Evolutionary conservation across 2,888 invertebrate genomes (phyloP).

Genomic region (Miltochrista miniata): DNA sequence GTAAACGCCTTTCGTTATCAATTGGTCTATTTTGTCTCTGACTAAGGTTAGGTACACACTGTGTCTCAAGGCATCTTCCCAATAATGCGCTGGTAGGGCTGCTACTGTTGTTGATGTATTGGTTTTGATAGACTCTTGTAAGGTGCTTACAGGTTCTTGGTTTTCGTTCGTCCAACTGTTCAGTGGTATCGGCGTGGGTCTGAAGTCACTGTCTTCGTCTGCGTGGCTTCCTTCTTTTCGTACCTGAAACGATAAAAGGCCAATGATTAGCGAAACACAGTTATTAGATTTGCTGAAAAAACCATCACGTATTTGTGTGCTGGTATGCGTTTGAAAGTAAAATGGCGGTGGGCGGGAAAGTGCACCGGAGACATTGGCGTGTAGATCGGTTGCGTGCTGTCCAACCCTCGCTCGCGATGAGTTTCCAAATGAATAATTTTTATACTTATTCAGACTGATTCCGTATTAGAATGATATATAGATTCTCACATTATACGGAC

Average conservation of each 20-base stretch:
- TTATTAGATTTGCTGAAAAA: constrained; percentile 41
- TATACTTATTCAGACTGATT: constrained; percentile 31
- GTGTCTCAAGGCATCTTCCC: constrained; percentile 88
- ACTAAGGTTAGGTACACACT: constrained; percentile 86
- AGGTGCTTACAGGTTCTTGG: constrained; percentile 47
- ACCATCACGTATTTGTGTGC: constrained; percentile 50
- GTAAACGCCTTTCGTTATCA: constrained; percentile 66
- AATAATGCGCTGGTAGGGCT: constrained; percentile 74
- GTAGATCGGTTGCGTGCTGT: constrained; percentile 61
- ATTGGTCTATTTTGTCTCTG: constrained; percentile 80
- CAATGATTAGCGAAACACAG: constrained; percentile 22
- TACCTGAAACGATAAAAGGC: constrained; percentile 54
- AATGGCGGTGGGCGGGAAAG: constrained; percentile 74
- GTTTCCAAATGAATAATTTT: constrained; percentile 71
- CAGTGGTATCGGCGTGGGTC: constrained; percentile 73
- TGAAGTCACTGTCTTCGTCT: constrained; percentile 60
- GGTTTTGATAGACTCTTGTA: constrained; percentile 55
- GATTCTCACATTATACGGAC: too few species aligned
- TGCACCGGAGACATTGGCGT: constrained; percentile 57
- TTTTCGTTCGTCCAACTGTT: constrained; percentile 58
- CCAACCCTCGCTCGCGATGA: constrained; percentile 52
- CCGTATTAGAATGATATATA: too few species aligned
- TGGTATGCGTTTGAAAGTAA: constrained; percentile 80
- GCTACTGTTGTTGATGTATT: constrained; percentile 45
- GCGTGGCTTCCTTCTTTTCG: constrained; percentile 53